Evolutionary conservation across 2,797 vertebrate species (phyloP), one percentile per base, ranked within the genome.

Genomic region (Valencia hispanica): DNA sequence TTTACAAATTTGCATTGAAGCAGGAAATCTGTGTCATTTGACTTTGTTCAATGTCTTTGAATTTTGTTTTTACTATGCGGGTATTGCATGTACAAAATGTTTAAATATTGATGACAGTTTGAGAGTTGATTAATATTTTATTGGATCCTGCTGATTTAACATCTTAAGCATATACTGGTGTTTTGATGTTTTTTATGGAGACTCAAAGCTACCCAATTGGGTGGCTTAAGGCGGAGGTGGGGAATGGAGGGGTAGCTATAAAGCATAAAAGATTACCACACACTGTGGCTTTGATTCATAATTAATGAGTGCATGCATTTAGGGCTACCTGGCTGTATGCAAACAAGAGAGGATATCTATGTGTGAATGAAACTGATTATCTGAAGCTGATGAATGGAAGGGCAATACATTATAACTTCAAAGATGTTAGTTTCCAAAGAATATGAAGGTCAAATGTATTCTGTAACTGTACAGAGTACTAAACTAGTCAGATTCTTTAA

Each of bases 71-170:
- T 34, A 61, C 59, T 80, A 47, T 80, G 70, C 68, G 36, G 41
- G 65, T 59, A 74, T 77, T 72, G 74, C 57, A 72, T 86, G 71
- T 81, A 32, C 25, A 80, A 87, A 57, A 79, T 81, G 25, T 48
- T 89, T 5, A 88, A 90, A 87, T 79, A 91, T 92, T 90, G 32
- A 91, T 84, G 11, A 48, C 76, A 71, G 73, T 88, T 90, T 85
- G 68, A 82, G 41, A 71, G 68, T 27, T 79, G 11, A 86, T 92
- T 34, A 89, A 92, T 92, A 88, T 89, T 92, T 85, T 2, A 95
- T 85, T 68, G 75, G 41, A 86, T 71, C 48, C 72, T 30, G 41
- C 78, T 82, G 74, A 81, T 86, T 84, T 77, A 82, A 80, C 48
- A 88, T 90, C 78, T 85, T 75, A 77, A 79, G 61, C 51, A 84